A percentile compares a stretch with the other conserved stretches of the same genome.
phyloP scores from a whole-genome alignment of 2,113 vertebrate genomes.

The Chauna torquata region DNA sequence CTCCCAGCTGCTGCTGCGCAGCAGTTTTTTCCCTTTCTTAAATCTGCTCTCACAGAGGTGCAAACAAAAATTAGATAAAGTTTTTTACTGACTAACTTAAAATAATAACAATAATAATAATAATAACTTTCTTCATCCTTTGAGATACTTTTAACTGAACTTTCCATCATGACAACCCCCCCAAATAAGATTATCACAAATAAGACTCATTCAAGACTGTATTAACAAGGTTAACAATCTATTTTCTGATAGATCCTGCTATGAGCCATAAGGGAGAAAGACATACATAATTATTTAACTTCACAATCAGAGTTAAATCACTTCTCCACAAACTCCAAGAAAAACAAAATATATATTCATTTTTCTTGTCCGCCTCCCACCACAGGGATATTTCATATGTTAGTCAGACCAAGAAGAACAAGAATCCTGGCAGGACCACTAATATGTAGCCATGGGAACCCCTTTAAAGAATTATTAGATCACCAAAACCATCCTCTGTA shows the following conservation, averaged over 20 bases:
- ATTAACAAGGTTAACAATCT: neutral
- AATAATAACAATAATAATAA: too few relatives aligned
- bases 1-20: too few relatives aligned
- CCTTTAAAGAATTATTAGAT: neutral
- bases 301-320: neutral
- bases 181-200: neutral
- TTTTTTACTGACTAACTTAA: neutral
- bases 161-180: neutral
- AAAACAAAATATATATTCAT: neutral
- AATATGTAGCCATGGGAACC: neutral
- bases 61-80: too few relatives aligned
- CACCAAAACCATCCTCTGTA: neutral
- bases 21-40: too few relatives aligned
- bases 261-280: neutral
- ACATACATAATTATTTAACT: neutral
- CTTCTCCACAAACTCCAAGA: neutral
- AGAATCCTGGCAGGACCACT: neutral
- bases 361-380: neutral
- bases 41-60: too few relatives aligned
- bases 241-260: neutral
- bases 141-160: neutral
- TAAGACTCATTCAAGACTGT: neutral
- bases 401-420: neutral
- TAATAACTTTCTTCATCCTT: too few relatives aligned
- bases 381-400: neutral